A percentile compares a stretch with the other conserved stretches of the same genome.
These are phyloP conservation scores for Papilio demoleus DNA, from an alignment of 2,888 invertebrate species.

Conservation along the genomic window DNA sequence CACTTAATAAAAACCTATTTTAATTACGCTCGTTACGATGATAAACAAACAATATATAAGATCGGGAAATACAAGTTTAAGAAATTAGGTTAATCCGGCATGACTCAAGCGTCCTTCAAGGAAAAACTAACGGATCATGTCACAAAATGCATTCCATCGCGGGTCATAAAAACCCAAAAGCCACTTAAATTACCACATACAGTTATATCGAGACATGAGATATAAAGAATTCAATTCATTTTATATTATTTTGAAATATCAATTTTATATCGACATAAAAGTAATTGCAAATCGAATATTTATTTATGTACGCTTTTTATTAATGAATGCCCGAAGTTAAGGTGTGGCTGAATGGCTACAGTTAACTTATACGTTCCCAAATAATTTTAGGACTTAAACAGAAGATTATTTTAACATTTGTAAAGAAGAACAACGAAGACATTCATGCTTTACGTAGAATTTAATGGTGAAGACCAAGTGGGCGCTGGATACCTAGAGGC, in stretches of 20 bases:
- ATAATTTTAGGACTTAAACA: not conserved
- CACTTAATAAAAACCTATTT: too few species aligned
- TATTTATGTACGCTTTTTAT: conserved; percentile 13
- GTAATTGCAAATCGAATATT: conserved; percentile 8
- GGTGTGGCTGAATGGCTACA: not conserved
- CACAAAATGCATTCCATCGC: conserved; percentile 19
- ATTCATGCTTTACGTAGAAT: too few species aligned
- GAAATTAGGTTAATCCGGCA: conserved; percentile 16
- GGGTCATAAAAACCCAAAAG: conserved; percentile 30
- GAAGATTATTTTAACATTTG: too few species aligned
- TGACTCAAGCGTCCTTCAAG: conserved; percentile 34
- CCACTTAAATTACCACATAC: conserved; percentile 24
- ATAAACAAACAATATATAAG: too few species aligned
- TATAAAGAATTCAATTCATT: not conserved
- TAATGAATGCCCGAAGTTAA: not conserved
- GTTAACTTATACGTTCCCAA: not conserved
- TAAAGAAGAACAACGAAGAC: too few species aligned
- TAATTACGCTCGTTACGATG: too few species aligned
- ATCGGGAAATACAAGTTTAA: conserved; percentile 1
- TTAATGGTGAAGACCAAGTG: too few species aligned
- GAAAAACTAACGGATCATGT: conserved; percentile 33
- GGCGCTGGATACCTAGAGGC: too few species aligned
- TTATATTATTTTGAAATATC: conserved; percentile 17
- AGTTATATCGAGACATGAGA: conserved; percentile 26
- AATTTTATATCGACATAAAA: conserved; percentile 11